Percentiles rank a stretch among this genome's conserved stretches.
Conservation (phyloP, 2,113 vertebrate species). For the Chamaea fasciata region DNA sequence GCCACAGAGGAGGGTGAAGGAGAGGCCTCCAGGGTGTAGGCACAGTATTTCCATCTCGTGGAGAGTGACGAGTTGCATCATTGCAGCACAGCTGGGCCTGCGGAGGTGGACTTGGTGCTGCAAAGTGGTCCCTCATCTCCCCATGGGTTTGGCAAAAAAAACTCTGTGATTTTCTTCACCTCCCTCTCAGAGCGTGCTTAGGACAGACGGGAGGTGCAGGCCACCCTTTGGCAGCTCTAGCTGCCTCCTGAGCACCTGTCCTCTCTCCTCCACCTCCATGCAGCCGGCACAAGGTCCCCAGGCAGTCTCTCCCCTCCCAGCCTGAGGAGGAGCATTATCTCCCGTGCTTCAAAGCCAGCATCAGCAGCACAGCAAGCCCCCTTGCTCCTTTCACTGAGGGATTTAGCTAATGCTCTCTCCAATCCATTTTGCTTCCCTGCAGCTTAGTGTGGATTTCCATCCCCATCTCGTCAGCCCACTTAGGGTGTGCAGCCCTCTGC, state of each 20-base stretch:
- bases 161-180: background rate
- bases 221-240: background rate
- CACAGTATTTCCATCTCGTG: fast-evolving
- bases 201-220: background rate
- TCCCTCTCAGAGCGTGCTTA: background rate
- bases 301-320: background rate
- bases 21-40: background rate
- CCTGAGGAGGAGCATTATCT: background rate
- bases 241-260: background rate
- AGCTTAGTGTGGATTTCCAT: conserved; percentile 38
- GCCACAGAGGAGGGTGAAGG: background rate
- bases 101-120: background rate
- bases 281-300: background rate
- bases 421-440: conserved; percentile 42
- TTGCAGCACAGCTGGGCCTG: background rate
- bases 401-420: conserved; percentile 51
- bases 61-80: background rate
- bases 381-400: background rate
- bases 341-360: background rate
- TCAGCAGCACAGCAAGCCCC: background rate
- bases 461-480: background rate
- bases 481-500: background rate
- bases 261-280: background rate
- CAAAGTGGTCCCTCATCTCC: background rate
- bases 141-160: background rate